Evolutionary conservation across 2,888 invertebrate species (phyloP).

Genomic region (Callinectes sapidus): DNA sequence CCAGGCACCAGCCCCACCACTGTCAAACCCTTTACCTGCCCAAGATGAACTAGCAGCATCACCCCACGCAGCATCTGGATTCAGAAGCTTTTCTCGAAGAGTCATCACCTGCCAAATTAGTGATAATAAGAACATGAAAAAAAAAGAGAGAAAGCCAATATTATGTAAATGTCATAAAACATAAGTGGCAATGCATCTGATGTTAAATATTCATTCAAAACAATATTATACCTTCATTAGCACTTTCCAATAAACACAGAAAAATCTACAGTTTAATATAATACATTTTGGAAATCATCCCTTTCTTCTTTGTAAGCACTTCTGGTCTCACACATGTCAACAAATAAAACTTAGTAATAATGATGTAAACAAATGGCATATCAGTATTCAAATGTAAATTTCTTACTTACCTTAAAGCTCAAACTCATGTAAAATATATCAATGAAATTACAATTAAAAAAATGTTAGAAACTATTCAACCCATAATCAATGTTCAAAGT

Average conservation of each 20-base stretch:
- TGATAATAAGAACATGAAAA: not conserved
- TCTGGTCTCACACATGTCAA: not conserved
- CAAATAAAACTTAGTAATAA: not conserved
- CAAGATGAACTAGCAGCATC: constrained; percentile 78
- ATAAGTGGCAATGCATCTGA: not conserved
- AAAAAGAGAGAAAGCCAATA: not conserved
- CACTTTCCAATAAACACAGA: not conserved
- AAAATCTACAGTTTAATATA: not conserved
- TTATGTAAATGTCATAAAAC: not conserved
- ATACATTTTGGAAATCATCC: not conserved
- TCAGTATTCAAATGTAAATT: constrained; percentile 4
- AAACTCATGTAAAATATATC: constrained; percentile 35
- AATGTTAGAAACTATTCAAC: constrained; percentile 13
- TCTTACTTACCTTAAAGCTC: not conserved
- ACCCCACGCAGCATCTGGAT: constrained; percentile 80
- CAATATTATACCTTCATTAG: not conserved
- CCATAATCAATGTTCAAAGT: not conserved
- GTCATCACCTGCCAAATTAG: constrained; percentile 73
- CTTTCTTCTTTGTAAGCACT: not conserved
- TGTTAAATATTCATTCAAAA: not conserved
- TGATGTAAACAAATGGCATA: not conserved
- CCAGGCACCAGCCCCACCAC: constrained; percentile 64
- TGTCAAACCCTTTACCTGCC: constrained; percentile 74
- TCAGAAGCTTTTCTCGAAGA: constrained; percentile 74
- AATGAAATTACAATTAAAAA: constrained; percentile 28